phyloP scores from a whole-genome alignment of 2,113 vertebrate genomes.

The Equus przewalskii region DNA sequence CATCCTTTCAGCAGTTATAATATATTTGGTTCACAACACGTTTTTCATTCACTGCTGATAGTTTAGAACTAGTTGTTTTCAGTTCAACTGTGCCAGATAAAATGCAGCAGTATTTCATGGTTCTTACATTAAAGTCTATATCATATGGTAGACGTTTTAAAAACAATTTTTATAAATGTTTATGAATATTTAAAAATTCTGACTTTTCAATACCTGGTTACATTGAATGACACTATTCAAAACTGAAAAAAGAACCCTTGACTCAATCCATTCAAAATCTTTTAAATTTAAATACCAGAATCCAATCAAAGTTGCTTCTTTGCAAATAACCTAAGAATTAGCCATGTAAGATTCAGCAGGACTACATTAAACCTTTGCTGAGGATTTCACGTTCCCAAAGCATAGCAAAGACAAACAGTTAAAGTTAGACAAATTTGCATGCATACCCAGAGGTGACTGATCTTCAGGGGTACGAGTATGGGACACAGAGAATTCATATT shows the following conservation, averaged over 20 bases:
- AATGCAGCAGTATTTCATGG: not conserved
- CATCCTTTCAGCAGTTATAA: not conserved
- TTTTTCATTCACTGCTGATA: conserved; percentile 14
- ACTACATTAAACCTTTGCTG: conserved; percentile 84
- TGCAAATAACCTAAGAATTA: conserved; percentile 79
- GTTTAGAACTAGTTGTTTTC: conserved; percentile 25
- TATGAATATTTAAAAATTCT: conserved; percentile 50
- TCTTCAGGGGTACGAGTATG: conserved; percentile 80
- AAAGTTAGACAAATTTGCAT: conserved; percentile 86
- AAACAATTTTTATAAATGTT: conserved; percentile 43
- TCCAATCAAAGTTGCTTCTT: conserved; percentile 71
- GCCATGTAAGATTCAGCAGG: conserved; percentile 76
- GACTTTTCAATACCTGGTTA: conserved; percentile 35
- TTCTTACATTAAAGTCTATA: not conserved
- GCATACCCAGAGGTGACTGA: conserved; percentile 81
- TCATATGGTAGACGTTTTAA: not conserved
- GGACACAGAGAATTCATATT: conserved; percentile 88
- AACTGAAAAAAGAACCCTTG: conserved; percentile 60
- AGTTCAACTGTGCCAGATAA: conserved; percentile 37
- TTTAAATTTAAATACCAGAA: conserved; percentile 77
- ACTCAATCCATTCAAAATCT: conserved; percentile 63
- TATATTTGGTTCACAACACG: not conserved
- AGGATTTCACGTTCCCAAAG: conserved; percentile 73
- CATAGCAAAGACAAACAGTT: conserved; percentile 77
- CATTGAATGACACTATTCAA: conserved; percentile 47